A percentile compares a stretch with the other conserved stretches of the same genome.
These are phyloP conservation scores for Habrosyne pyritoides DNA, from an alignment of 2,888 invertebrate genomes.

Conservation along the genomic window DNA sequence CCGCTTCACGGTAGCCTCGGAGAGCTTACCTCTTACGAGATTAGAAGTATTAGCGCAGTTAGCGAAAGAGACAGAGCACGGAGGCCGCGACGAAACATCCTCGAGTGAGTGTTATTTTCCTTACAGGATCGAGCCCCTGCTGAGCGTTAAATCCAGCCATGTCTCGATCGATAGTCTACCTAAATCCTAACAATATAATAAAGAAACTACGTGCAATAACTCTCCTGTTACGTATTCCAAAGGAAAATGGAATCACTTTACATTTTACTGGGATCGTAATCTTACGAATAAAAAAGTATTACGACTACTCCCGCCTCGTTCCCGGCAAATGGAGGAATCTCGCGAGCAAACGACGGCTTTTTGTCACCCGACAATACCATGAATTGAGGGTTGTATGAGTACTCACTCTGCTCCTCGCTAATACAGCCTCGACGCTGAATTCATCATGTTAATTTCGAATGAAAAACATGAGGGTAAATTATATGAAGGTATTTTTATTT, in stretches of 20 bases:
- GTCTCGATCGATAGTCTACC: conserved; percentile 3
- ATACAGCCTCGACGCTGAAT: background rate
- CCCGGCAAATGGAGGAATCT: conserved; percentile 44
- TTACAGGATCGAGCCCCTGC: no score
- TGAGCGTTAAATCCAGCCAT: conserved; percentile 4
- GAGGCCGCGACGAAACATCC: no score
- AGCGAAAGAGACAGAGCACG: no score
- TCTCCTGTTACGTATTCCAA: conserved; percentile 34
- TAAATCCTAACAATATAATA: conserved; percentile 34
- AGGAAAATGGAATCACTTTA: conserved; percentile 60
- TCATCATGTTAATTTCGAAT: background rate
- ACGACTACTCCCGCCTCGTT: conserved; percentile 44
- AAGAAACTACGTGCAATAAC: conserved; percentile 24
- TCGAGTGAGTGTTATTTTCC: no score
- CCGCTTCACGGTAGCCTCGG: no score
- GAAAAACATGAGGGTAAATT: background rate
- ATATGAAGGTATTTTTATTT: background rate
- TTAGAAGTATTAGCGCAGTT: no score
- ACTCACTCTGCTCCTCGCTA: conserved; percentile 16
- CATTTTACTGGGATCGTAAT: conserved; percentile 65
- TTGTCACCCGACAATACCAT: conserved; percentile 65
- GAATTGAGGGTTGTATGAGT: conserved; percentile 49
- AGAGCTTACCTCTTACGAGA: no score
- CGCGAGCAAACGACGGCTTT: conserved; percentile 55
- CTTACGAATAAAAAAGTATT: conserved; percentile 61